Evolutionary conservation across 2,797 vertebrate genomes (phyloP), one percentile per base, ranked within the genome.

Genomic region (Characodon lateralis): DNA sequence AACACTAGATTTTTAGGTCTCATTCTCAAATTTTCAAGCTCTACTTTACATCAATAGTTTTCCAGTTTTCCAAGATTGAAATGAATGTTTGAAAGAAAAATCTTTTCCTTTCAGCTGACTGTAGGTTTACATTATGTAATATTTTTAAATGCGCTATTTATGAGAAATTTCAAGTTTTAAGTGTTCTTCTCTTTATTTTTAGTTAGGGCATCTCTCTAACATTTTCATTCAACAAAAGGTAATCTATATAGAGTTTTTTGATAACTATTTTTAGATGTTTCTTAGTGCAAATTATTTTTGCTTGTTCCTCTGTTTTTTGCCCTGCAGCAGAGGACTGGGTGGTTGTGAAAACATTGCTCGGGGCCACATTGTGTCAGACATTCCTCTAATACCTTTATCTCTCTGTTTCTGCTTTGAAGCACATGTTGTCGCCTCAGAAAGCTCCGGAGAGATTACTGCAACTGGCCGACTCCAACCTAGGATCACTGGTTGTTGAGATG

Each of bases 391-490:
- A 87, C 80, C 73, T 89, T 81, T 76, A 88, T 85, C 76, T 88
- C 73, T 85, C 65, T 79, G 39, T 82, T 80, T 85, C 80, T 84
- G 55, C 85, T 79, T 83, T 72, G 65, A 91, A 99, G 98, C 97
- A 98, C 94, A 96, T 98, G 94, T 94, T 99, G 74, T 99, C 97
- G 26, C 98, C 98, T 80, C 98, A 98, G 91, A 95, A 93, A 92
- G 97, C 97, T 78, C 98, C 98, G 8, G 97, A 97, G 93, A 97
- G 97, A 89, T 96, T 98, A 88, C 92, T 98, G 89, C 96, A 97
- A 85, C 91, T 99, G 93, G 97, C 98, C 26, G 96, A 96, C 90
- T 97, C 96, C 90, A 98, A 97, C 91, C 93, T 99, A 91, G 96
- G 95, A 91, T 97, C 96, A 0, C 94, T 99, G 59, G 95, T 98